Evolutionary conservation across 2,797 vertebrate species (phyloP).

Genomic region (Lophius americanus): DNA sequence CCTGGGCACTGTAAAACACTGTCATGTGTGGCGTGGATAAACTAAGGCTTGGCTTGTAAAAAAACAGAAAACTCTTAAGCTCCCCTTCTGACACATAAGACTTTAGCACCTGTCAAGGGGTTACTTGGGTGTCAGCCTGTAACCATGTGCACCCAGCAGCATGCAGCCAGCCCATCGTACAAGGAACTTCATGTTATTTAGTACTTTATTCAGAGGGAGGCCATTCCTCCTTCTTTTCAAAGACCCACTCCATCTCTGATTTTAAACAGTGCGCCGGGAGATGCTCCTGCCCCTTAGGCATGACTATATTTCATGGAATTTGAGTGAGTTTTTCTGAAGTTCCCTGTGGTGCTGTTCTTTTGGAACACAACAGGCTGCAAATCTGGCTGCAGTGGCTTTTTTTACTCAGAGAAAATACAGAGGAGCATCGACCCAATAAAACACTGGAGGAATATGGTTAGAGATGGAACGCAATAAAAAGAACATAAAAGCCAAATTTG

Average conservation of each 20-base stretch:
- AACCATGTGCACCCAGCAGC: constrained; percentile 62
- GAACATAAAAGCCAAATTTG: constrained; percentile 66
- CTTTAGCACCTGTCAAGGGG: constrained; percentile 77
- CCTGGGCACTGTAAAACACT: constrained; percentile 67
- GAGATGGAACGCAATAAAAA: constrained; percentile 78
- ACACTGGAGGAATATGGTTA: constrained; percentile 75
- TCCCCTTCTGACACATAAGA: constrained; percentile 67
- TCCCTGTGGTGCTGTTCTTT: constrained; percentile 80
- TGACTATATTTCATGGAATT: constrained; percentile 75
- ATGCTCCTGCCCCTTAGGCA: constrained; percentile 59
- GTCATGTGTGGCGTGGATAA: constrained; percentile 72
- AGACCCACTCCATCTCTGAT: constrained; percentile 62
- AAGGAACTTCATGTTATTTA: constrained; percentile 39
- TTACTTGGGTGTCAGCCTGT: constrained; percentile 67
- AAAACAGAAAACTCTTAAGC: constrained; percentile 65
- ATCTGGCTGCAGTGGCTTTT: constrained; percentile 70
- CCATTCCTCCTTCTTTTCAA: constrained; percentile 36
- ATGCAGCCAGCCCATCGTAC: constrained; percentile 44
- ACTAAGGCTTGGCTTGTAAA: constrained; percentile 69
- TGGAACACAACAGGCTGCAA: constrained; percentile 78
- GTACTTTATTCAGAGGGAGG: constrained; percentile 50
- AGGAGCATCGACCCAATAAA: constrained; percentile 69
- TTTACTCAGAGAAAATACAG: constrained; percentile 65
- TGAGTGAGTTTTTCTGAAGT: constrained; percentile 76
- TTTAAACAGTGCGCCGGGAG: constrained; percentile 74